Base-by-base conservation (phyloP, 2,888 invertebrate species). In the Caenorhabditis sinica region DNA sequence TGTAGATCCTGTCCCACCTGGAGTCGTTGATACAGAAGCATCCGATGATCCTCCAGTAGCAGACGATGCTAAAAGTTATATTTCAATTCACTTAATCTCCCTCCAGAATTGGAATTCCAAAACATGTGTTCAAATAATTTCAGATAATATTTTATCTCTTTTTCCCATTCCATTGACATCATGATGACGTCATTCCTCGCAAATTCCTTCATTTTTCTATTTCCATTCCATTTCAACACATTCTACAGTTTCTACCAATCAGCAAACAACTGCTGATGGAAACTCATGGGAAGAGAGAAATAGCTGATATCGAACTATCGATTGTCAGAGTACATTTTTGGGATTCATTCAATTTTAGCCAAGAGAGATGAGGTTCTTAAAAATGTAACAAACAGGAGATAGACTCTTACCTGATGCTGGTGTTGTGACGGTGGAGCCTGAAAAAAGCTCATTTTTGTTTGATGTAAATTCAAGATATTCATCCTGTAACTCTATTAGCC, bases 181-280 rank as follows among this genome's bases (percentile, higher is more conserved):
- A 68, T 15, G n/a, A 20, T 68, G 68, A 68, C 68, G 68, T 68
- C 68, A 68, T 68, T 68, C n/a, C n/a, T n/a, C 20, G 36, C 36
- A 20, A 5, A 60, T 60, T 60, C 60, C 36, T 33, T 11, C 36
- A 36, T 56, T 56, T 56, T 56, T 56, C 56, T 56, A 56, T 56
- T n/a, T 23, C 8, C 65, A 65, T n/a, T 45, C 28, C 61, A 40
- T 20, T 40, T 61, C 33, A 13, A 30, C 33, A 20, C 51, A 28
- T 66, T 66, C 33, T 68, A 68, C 68, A 68, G 68, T 68, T 68
- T 23, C 68, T 5, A 68, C 68, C 68, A 68, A 68, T 68, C 68
- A 68, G 51, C 33, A 45, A 68, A 36, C 51, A 66, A n/a, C 25
- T 15, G 2, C 6, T 13, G 11, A 49, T 49, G 43, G 20, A 4